Evolutionary conservation across 30 jellyfish, hydroid and myxozoan genomes (phyloP).

Genomic region (Morbakka virulenta): DNA sequence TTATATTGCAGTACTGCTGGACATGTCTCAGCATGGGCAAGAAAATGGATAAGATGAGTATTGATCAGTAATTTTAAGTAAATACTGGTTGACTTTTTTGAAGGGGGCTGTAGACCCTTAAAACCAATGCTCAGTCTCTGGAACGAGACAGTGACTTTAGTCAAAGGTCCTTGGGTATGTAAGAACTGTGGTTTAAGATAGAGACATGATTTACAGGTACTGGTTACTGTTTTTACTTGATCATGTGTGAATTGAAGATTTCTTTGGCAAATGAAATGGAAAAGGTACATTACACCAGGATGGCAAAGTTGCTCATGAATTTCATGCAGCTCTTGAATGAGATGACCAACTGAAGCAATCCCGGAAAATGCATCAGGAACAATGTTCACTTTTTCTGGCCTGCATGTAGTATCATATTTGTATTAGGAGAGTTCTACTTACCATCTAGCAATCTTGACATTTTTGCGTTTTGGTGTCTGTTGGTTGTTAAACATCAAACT

Average conservation of each 20-base stretch:
- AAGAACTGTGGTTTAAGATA: slow-evolving; percentile 29
- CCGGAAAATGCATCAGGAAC: slow-evolving; percentile 32
- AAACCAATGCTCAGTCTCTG: too few species aligned
- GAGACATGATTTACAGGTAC: slow-evolving; percentile 30
- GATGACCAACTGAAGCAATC: not conserved
- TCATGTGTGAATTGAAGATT: slow-evolving; percentile 12
- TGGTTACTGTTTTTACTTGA: slow-evolving; percentile 2
- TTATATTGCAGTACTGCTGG: too few species aligned
- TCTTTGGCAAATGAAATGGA: slow-evolving; percentile 11
- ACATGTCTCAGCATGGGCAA: too few species aligned
- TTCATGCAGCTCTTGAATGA: not conserved
- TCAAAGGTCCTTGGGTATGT: too few species aligned
- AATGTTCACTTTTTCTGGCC: slow-evolving; percentile 6
- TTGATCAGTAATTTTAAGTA: too few species aligned
- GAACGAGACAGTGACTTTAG: too few species aligned
- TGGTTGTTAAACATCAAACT: slow-evolving; percentile 8
- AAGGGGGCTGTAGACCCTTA: too few species aligned
- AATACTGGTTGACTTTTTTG: too few species aligned
- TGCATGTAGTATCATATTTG: slow-evolving; percentile 14
- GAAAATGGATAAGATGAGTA: too few species aligned
- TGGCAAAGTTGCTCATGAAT: too few species aligned
- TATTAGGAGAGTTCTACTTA: slow-evolving; percentile 17
- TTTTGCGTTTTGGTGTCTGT: slow-evolving; percentile 13
- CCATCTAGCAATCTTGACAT: slow-evolving; percentile 27
- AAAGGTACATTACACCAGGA: slow-evolving; percentile 36